These are phyloP conservation scores for Talpa occidentalis DNA, from an alignment of 2,113 vertebrate species.

Conservation along the genomic window DNA sequence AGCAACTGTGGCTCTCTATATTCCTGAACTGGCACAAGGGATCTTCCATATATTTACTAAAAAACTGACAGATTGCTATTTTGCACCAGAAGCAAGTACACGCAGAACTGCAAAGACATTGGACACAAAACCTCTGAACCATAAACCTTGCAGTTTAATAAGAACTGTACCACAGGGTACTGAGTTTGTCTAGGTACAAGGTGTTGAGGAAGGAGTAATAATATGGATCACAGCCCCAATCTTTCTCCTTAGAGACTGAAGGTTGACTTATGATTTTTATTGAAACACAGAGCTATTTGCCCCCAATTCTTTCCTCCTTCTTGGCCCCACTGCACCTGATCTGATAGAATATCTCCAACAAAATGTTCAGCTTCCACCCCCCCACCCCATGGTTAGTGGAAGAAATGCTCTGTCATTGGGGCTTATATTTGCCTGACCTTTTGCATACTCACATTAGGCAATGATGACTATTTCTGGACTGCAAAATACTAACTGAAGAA, in stretches of 20 bases:
- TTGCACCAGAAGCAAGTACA: slow-evolving; percentile 31
- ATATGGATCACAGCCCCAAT: background rate
- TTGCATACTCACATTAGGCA: slow-evolving; percentile 78
- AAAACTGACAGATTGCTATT: background rate
- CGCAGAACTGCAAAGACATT: background rate
- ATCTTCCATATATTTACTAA: background rate
- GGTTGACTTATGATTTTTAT: background rate
- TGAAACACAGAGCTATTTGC: background rate
- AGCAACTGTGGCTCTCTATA: background rate
- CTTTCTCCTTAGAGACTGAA: background rate
- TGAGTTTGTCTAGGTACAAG: background rate
- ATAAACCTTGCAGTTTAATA: slow-evolving; percentile 14
- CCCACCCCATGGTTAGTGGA: background rate
- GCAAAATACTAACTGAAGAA: slow-evolving; percentile 82
- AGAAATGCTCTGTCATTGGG: slow-evolving; percentile 56
- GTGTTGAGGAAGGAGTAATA: background rate
- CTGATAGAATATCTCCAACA: background rate
- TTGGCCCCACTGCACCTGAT: background rate
- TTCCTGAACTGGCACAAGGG: slow-evolving; percentile 34
- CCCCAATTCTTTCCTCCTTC: background rate
- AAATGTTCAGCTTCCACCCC: background rate
- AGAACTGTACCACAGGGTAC: background rate
- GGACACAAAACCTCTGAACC: slow-evolving; percentile 36
- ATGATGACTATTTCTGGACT: slow-evolving; percentile 81
- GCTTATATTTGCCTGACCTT: slow-evolving; percentile 77